Conservation (phyloP, 2,113 vertebrate genomes). For the Camelus dromedarius region DNA sequence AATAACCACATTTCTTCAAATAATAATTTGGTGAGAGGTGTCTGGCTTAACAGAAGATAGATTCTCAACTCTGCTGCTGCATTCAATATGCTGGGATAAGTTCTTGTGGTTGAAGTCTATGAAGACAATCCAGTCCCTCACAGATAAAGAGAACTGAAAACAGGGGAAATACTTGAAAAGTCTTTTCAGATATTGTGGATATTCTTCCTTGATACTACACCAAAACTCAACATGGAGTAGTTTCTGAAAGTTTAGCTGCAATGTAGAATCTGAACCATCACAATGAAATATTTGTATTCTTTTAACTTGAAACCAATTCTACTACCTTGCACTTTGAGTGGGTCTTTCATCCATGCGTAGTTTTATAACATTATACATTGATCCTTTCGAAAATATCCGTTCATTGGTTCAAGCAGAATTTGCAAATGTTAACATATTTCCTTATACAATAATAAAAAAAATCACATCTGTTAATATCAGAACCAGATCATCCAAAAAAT, state of each 20-base stretch:
- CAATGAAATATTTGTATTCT: neutral
- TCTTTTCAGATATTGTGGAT: neutral
- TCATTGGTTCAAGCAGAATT: neutral
- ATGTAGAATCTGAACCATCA: neutral
- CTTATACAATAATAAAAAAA: neutral
- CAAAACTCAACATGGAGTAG: neutral
- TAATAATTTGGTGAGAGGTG: neutral
- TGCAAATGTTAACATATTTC: neutral
- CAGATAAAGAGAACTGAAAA: neutral
- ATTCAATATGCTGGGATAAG: neutral
- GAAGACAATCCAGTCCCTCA: neutral
- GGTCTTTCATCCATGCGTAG: neutral
- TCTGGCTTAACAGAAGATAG: neutral
- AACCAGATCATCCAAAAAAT: neutral
- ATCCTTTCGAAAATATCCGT: slow-evolving; percentile 5
- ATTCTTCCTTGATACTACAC: neutral
- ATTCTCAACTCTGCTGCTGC: neutral
- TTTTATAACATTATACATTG: neutral
- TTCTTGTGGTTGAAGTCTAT: neutral
- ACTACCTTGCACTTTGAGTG: neutral
- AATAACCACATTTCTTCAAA: neutral
- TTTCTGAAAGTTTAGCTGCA: neutral
- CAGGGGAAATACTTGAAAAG: neutral
- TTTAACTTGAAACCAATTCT: neutral
- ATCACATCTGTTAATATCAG: neutral